Base-by-base conservation (phyloP, 2,797 vertebrate species). In the Vultur gryphus region DNA sequence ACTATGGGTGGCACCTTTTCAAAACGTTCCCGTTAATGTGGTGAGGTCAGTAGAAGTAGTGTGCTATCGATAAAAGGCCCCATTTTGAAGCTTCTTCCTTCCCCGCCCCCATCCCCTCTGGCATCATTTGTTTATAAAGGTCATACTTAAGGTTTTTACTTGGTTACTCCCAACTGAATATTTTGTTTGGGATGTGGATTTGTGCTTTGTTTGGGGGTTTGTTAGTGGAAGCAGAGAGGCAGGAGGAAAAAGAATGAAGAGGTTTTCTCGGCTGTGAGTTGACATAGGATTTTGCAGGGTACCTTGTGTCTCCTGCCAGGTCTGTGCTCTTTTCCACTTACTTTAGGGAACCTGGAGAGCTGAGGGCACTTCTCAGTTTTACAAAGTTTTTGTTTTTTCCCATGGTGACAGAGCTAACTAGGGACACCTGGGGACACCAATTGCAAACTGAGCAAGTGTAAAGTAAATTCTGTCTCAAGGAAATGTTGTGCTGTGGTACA, bases 111-210 rank as follows among this genome's bases (percentile, higher is more conserved):
- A 11, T 67, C 24, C 48, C 55, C 29, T 72, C 70, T 3, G 12
- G 54, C 65, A 64, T 84, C 29, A 41, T 81, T 90, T 91, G 61
- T 94, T 95, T 95, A 39, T 77, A 80, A 92, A 95, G 59, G 83
- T 81, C 57, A 16, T 24, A 44, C 67, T 80, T 66, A 35, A 90
- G 49, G n/a, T 43, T 58, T 90, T 66, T 33, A 13, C 70, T 80
- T 71, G n/a, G 55, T 86, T 64, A 69, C 61, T 94, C 18, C 54
- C 65, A 84, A 58, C 13, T 76, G 85, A 58, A 14, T 72, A 33
- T 76, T 93, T 90, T 57, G 16, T 90, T n/a, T 46, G 69, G 43
- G n/a, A 18, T 78, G 49, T 81, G 54, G 61, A 78, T 86, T 39
- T 81, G 29, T 84, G 65, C 51, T 65, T 43, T 33, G 13, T 64